Evolutionary conservation across 2,797 vertebrate genomes (phyloP).

Genomic region (Botia kubotai): DNA sequence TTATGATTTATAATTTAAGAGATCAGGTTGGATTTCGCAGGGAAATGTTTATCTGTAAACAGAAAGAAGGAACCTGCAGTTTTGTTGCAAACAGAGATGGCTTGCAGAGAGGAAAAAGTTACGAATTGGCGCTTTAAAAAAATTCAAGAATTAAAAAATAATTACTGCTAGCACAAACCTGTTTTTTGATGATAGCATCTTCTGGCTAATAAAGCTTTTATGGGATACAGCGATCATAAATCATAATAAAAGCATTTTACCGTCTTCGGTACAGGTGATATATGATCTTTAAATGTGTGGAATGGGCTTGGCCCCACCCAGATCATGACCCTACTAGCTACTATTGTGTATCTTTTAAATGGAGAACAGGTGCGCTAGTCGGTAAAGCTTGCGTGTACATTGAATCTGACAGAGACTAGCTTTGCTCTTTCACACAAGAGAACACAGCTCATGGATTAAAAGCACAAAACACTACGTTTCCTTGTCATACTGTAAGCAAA

Average conservation of each 20-base stretch:
- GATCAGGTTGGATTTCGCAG: too few species aligned
- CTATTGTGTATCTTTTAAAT: conserved; percentile 25
- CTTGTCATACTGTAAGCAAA: background rate
- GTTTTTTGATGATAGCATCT: background rate
- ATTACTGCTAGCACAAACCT: background rate
- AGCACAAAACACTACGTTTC: background rate
- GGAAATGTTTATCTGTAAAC: too few species aligned
- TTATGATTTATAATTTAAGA: too few species aligned
- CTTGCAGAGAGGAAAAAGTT: too few species aligned
- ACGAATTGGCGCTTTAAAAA: background rate
- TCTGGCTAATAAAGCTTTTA: background rate
- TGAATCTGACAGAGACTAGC: background rate
- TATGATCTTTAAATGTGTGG: conserved; percentile 10
- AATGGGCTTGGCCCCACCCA: background rate
- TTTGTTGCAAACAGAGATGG: too few species aligned
- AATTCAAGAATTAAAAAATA: background rate
- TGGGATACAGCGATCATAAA: background rate
- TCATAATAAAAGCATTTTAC: background rate
- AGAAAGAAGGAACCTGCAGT: too few species aligned
- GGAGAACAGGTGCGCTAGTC: conserved; percentile 2
- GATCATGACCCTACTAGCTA: background rate
- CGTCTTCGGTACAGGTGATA: conserved; percentile 2
- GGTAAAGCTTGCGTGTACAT: background rate
- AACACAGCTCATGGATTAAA: background rate
- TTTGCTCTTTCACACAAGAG: conserved; percentile 15